Conservation (phyloP, 92 coral and sea anemone species). For the Palythoa caribaeorum region DNA sequence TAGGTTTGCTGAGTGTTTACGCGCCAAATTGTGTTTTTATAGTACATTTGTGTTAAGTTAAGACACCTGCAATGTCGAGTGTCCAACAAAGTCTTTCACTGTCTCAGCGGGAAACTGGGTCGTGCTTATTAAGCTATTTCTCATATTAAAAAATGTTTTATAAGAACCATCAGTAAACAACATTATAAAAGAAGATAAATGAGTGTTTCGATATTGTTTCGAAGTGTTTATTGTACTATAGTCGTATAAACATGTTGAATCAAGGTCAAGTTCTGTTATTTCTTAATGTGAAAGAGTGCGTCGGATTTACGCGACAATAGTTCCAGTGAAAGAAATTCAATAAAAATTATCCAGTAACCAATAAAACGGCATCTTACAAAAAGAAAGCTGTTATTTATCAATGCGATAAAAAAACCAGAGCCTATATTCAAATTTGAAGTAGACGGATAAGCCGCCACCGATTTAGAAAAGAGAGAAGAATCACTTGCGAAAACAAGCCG, state of each 20-base stretch:
- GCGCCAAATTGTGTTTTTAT: not conserved
- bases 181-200: constrained; percentile 19
- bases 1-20: not conserved
- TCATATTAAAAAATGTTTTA: constrained; percentile 12
- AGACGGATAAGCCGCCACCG: too few relatives aligned
- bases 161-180: constrained; percentile 21
- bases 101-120: constrained; percentile 23
- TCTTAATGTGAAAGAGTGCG: not conserved
- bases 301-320: not conserved
- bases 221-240: constrained; percentile 1
- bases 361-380: not conserved
- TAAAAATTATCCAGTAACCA: not conserved
- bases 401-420: too few relatives aligned
- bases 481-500: not conserved
- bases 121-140: constrained; percentile 2
- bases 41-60: not conserved
- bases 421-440: too few relatives aligned
- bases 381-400: not conserved
- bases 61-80: constrained; percentile 22
- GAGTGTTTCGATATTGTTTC: not conserved
- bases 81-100: constrained; percentile 13
- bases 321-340: not conserved
- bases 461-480: too few relatives aligned
- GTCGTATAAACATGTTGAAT: not conserved
- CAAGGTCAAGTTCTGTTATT: constrained; percentile 1